Conservation (phyloP, 2,113 vertebrate species). For the Centropus bengalensis region DNA sequence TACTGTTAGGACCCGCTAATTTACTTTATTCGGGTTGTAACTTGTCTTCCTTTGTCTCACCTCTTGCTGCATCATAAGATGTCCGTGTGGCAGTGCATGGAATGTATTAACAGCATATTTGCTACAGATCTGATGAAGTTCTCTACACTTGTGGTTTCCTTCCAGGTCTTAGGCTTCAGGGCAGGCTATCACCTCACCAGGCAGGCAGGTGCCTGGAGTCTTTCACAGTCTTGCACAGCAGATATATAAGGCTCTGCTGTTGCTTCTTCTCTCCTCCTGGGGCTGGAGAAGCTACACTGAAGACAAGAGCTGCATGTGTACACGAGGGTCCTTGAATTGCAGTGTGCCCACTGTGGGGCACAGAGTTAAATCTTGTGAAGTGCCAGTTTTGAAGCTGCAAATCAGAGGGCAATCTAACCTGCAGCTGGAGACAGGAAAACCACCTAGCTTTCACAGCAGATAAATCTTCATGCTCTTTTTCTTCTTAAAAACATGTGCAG, state of each 20-base stretch:
- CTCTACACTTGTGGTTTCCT: not conserved
- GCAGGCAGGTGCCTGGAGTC: not conserved
- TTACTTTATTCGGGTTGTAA: too few relatives aligned
- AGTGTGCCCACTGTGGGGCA: not conserved
- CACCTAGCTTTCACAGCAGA: not conserved
- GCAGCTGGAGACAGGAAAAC: not conserved
- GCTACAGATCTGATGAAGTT: not conserved
- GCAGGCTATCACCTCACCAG: accelerated
- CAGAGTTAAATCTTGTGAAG: not conserved
- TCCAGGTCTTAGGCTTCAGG: not conserved
- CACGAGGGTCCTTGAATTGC: not conserved
- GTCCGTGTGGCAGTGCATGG: accelerated
- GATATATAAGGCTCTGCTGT: not conserved
- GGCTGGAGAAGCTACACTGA: not conserved
- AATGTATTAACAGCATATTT: not conserved
- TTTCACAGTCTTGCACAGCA: not conserved
- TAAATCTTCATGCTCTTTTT: not conserved
- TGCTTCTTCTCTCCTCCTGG: not conserved
- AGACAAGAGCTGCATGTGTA: not conserved
- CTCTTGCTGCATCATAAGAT: not conserved
- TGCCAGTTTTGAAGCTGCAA: not conserved
- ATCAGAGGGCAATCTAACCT: not conserved
- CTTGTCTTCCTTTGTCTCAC: not conserved
- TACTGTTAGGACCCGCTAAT: too few relatives aligned
- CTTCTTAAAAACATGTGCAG: not conserved